Evolutionary conservation across 2,888 invertebrate species (phyloP), one percentile per base, ranked within the genome.

Genomic region (Proisotoma minuta): DNA sequence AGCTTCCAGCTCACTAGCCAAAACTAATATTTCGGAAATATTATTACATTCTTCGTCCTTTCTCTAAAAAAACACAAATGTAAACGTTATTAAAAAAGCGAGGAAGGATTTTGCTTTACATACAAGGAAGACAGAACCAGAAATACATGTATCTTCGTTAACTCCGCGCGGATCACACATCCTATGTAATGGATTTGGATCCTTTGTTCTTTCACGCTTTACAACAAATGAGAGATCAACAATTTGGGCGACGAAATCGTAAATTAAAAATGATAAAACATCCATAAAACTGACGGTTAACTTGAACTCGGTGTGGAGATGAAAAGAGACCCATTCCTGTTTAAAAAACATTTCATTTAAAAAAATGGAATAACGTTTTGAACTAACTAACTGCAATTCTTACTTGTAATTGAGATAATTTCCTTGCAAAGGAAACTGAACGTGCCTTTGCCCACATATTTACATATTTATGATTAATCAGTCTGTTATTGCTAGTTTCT

Each of bases 191-290:
- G 78, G 76, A 61, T 74, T 74, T 8, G 70, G 62, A 12, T 59
- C 59, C 3, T 73, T 73, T 10, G 62, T 64, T 63, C 71, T 71
- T 62, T 92, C 92, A 74, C 90, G 84, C 49, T 91, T 82, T 1
- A 92, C 86, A 52, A 93, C 77, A 66, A 93, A 84, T 0, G 90
- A 87, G 72, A 87, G 84, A 78, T 94, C 94, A 1, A 91, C 86
- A 61, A 94, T 85, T 76, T 91, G 88, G 0, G 93, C 93, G 5
- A 95, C 88, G 0, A 91, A 91, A 79, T 95, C 93, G 77, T 91
- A 91, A 0, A 92, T 91, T 70, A 93, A 81, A 76, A 92, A 94
- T 51, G 88, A 85, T 66, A 95, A 78, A 2, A 93, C 86, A 75
- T 89, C 88, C 73, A 89, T 52, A 39, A 69, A 72, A 51, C 43